Evolutionary conservation across 2,113 vertebrate species (phyloP).

Genomic region (Thunnus thynnus): DNA sequence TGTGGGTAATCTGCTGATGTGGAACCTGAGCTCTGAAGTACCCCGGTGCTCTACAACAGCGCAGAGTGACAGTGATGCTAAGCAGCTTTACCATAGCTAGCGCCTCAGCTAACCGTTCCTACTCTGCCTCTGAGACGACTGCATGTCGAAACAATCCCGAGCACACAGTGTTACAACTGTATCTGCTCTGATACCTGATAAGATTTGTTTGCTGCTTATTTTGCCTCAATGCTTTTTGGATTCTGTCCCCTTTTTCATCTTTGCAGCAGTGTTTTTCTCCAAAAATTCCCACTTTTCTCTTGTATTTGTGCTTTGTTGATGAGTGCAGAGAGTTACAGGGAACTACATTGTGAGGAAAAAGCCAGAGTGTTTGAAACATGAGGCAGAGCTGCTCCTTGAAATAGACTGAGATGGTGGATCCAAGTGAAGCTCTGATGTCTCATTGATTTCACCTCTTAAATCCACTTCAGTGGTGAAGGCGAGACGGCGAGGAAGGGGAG

Average conservation of each 20-base stretch:
- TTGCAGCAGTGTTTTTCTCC: neutral
- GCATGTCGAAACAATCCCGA: constrained; percentile 28
- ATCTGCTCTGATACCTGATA: constrained; percentile 37
- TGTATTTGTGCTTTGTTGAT: constrained; percentile 4
- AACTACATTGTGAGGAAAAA: constrained; percentile 9
- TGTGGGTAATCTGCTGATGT: constrained; percentile 78
- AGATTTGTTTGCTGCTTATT: constrained; percentile 6
- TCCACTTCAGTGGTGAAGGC: constrained; percentile 51
- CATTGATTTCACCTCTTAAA: constrained; percentile 70
- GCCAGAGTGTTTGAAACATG: constrained; percentile 32
- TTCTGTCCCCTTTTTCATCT: neutral
- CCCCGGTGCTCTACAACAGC: constrained; percentile 61
- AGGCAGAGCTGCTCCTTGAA: constrained; percentile 33
- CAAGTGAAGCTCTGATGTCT: constrained; percentile 46
- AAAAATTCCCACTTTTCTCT: neutral
- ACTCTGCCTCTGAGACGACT: constrained; percentile 28
- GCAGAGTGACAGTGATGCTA: constrained; percentile 74
- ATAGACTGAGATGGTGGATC: constrained; percentile 29
- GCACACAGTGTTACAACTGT: constrained; percentile 23
- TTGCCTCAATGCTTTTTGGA: neutral
- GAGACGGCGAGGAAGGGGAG: constrained; percentile 19
- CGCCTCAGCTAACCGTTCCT: constrained; percentile 34
- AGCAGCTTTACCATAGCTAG: constrained; percentile 68
- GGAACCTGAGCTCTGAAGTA: constrained; percentile 72
- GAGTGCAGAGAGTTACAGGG: constrained; percentile 27